Conservation (phyloP, 2,797 vertebrate species). For the Catamblyrhynchus diadema region DNA sequence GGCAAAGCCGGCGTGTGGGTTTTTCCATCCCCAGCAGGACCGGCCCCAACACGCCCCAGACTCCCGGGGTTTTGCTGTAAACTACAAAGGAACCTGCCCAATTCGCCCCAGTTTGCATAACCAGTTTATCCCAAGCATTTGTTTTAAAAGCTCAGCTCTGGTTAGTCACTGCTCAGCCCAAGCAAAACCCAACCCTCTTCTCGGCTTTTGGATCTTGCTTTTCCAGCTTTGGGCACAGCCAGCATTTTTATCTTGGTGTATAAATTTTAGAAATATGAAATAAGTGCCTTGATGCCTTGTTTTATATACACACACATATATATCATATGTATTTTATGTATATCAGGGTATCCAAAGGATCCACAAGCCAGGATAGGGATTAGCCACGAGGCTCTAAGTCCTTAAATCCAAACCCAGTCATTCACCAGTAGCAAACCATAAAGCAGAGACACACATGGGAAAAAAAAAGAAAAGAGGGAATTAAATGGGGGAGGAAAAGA, state of each 20-base stretch:
- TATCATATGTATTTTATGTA: neutral
- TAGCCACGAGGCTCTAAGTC: neutral
- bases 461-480: neutral
- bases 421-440: neutral
- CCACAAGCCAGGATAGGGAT: neutral
- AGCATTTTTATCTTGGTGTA: neutral
- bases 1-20: neutral
- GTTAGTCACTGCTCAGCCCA: slow-evolving; percentile 37
- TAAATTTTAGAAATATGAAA: neutral
- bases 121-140: slow-evolving; percentile 53
- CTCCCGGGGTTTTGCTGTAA: slow-evolving; percentile 6
- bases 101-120: slow-evolving; percentile 55
- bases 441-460: fast-evolving
- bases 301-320: neutral
- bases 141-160: slow-evolving; percentile 34
- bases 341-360: neutral
- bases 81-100: slow-evolving; percentile 62
- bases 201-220: neutral
- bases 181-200: slow-evolving; percentile 43
- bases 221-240: slow-evolving; percentile 36
- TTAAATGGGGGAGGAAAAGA: neutral
- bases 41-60: slow-evolving; percentile 18
- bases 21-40: neutral
- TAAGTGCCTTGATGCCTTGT: neutral
- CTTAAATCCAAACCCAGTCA: neutral